Evolutionary conservation across 2,888 invertebrate species (phyloP).

Genomic region (Lepidocyrtinus sp.): DNA sequence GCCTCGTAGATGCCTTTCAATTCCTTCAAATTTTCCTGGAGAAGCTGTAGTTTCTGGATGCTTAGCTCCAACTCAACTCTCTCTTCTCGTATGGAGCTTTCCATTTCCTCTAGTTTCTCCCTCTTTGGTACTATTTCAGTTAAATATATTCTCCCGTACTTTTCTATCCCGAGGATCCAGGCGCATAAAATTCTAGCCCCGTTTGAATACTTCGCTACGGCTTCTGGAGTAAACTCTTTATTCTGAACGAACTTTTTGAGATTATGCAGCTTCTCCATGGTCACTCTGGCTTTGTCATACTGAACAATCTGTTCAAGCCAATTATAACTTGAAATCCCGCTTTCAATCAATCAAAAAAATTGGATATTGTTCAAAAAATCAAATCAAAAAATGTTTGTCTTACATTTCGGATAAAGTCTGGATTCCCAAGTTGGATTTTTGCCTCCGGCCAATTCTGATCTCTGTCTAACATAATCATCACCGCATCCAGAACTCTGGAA

Average conservation of each 20-base stretch:
- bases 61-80: constrained; percentile 1
- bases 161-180: constrained; percentile 45
- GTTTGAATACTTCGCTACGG: constrained; percentile 42
- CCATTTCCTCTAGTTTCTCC: constrained; percentile 24
- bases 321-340: no score
- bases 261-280: constrained; percentile 26
- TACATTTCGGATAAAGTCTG: constrained; percentile 39
- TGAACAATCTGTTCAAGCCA: constrained; percentile 39
- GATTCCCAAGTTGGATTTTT: constrained; percentile 41
- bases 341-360: no score
- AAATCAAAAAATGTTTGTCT: not conserved
- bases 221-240: constrained; percentile 42
- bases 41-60: constrained; percentile 32
- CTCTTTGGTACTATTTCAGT: constrained; percentile 33
- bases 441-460: constrained; percentile 36
- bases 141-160: constrained; percentile 35
- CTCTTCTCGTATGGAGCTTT: constrained; percentile 20
- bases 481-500: constrained; percentile 34
- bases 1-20: constrained; percentile 22
- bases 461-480: constrained; percentile 44
- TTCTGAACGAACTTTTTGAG: constrained; percentile 33
- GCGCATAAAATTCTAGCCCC: constrained; percentile 40
- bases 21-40: constrained; percentile 35
- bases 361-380: no score
- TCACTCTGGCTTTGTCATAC: constrained; percentile 34